Evolutionary conservation across 2,888 invertebrate genomes (phyloP).

Genomic region (Rhodophaea formosa): DNA sequence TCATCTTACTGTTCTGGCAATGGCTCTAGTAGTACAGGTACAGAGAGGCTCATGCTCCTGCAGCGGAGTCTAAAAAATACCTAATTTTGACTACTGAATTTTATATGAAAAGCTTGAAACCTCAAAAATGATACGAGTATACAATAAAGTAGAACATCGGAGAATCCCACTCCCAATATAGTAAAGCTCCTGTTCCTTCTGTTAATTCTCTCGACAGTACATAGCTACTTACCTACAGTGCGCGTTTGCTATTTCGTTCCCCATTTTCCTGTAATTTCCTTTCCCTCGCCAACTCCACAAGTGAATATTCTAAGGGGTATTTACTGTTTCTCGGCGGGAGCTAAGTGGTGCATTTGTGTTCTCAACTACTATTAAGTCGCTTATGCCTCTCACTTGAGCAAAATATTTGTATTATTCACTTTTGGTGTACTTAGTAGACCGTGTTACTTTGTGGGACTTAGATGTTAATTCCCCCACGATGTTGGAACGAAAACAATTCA

Average conservation of each 20-base stretch:
- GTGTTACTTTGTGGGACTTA: not conserved
- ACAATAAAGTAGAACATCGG: not conserved
- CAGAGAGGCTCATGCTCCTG: too few species aligned
- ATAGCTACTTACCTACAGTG: not conserved
- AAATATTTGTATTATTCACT: constrained; percentile 9
- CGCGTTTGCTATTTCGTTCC: constrained; percentile 1
- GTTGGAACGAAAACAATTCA: not conserved
- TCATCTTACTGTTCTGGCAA: too few species aligned
- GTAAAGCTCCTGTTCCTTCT: not conserved
- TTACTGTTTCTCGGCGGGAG: constrained; percentile 36
- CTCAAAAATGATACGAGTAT: not conserved
- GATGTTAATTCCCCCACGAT: not conserved
- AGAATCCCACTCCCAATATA: not conserved
- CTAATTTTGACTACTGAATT: too few species aligned
- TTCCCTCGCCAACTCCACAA: constrained; percentile 23
- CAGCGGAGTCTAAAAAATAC: too few species aligned
- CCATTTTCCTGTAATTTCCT: constrained; percentile 16
- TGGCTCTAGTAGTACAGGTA: too few species aligned
- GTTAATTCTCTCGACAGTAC: not conserved
- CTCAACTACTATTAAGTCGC: constrained; percentile 4
- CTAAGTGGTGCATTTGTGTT: constrained; percentile 35
- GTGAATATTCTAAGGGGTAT: constrained; percentile 28
- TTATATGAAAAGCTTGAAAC: too few species aligned
- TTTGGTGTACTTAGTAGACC: not conserved
- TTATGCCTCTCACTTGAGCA: constrained; percentile 1